Evolutionary conservation across 2,888 invertebrate species (phyloP).

Genomic region (Erebia epiphron): DNA sequence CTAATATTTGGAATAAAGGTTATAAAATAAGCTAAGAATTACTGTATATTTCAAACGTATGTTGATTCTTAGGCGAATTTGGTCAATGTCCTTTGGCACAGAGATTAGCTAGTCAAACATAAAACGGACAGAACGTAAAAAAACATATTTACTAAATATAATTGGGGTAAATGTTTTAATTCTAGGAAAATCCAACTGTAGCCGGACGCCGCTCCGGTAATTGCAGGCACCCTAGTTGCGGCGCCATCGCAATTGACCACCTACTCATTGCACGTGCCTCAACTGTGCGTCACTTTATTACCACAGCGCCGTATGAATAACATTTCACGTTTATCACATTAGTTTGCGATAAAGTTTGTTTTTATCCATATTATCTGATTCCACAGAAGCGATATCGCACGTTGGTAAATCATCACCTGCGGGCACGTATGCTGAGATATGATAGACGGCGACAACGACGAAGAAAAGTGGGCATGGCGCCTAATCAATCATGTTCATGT

Average conservation of each 20-base stretch:
- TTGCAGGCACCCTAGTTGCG: slow-evolving; percentile 28
- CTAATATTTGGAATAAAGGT: too few species aligned
- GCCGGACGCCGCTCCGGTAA: neutral
- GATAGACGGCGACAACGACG: slow-evolving; percentile 11
- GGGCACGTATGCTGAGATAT: slow-evolving; percentile 29
- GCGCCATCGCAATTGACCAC: slow-evolving; percentile 28
- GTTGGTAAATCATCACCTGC: slow-evolving; percentile 30
- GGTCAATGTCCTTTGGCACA: too few species aligned
- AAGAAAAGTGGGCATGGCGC: slow-evolving; percentile 27
- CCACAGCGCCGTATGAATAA: slow-evolving; percentile 31
- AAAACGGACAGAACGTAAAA: too few species aligned
- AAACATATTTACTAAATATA: too few species aligned
- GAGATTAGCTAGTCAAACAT: too few species aligned
- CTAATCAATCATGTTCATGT: neutral
- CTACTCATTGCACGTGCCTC: slow-evolving; percentile 32
- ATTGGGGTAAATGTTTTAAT: neutral
- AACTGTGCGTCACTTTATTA: slow-evolving; percentile 33
- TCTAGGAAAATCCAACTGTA: neutral
- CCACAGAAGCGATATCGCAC: slow-evolving; percentile 39
- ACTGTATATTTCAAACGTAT: too few species aligned
- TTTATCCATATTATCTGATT: slow-evolving; percentile 43
- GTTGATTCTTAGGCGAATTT: too few species aligned
- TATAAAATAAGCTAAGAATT: too few species aligned
- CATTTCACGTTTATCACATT: slow-evolving; percentile 38
- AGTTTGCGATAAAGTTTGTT: slow-evolving; percentile 41